Percentiles rank a stretch among this genome's conserved stretches.
Evolutionary conservation across 2,888 invertebrate species (phyloP).

Genomic region (Caenorhabditis virilis): DNA sequence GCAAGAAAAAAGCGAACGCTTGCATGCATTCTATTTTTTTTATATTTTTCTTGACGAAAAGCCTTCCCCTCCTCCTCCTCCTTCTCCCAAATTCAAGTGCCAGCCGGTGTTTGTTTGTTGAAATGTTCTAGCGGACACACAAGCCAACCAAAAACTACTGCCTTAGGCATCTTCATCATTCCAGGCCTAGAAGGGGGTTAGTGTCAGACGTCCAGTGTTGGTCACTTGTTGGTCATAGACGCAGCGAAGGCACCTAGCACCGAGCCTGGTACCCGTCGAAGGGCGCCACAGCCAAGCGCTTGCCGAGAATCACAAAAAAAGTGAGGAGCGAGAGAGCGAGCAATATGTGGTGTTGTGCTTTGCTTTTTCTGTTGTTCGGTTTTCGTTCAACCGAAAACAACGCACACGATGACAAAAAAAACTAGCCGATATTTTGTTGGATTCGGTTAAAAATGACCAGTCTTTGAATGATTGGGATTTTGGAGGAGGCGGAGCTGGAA

Average conservation of each 20-base stretch:
- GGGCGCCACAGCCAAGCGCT: background rate
- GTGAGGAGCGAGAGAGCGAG: too few species aligned
- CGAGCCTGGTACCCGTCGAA: background rate
- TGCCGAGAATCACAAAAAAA: background rate
- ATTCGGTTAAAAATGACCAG: too few species aligned
- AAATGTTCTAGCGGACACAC: slow-evolving; percentile 1
- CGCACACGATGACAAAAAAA: background rate
- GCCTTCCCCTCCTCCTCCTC: background rate
- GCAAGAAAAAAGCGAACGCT: too few species aligned
- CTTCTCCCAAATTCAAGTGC: slow-evolving; percentile 12
- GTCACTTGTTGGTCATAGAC: background rate
- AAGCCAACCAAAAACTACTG: slow-evolving; percentile 1
- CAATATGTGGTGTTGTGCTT: too few species aligned
- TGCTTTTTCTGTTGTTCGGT: background rate
- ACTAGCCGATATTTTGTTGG: too few species aligned
- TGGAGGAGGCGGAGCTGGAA: too few species aligned
- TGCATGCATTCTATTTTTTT: too few species aligned
- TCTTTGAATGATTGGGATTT: too few species aligned
- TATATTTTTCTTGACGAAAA: too few species aligned
- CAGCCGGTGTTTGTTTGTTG: slow-evolving; percentile 40
- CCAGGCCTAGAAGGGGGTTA: slow-evolving; percentile 1
- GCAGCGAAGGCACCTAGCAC: slow-evolving; percentile 7
- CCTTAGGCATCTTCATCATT: background rate
- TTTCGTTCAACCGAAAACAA: background rate
- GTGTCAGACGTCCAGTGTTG: background rate